These are phyloP conservation scores for Phlogophora meticulosa DNA, from an alignment of 2,888 invertebrate genomes.

Conservation along the genomic window DNA sequence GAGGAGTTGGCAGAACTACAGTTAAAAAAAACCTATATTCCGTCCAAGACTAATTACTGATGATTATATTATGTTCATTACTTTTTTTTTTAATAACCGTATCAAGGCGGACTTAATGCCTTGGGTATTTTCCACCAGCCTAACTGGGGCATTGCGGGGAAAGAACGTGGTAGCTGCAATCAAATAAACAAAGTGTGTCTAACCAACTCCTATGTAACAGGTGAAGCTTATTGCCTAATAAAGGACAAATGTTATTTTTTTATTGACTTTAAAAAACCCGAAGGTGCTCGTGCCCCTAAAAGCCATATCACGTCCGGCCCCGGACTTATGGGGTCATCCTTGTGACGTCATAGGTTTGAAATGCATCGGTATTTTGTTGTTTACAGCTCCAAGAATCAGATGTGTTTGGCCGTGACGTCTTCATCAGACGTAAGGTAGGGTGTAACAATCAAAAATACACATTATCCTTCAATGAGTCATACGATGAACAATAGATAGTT, in stretches of 20 bases:
- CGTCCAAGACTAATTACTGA: too few relatives aligned
- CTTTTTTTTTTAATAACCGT: too few relatives aligned
- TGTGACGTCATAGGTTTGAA: neutral
- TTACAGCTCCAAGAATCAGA: constrained; percentile 19
- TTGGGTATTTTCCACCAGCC: too few relatives aligned
- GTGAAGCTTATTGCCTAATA: too few relatives aligned
- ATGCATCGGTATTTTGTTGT: neutral
- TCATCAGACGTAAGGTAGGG: constrained; percentile 8
- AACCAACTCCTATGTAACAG: neutral
- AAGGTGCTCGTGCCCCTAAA: neutral
- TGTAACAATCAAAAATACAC: constrained; percentile 6
- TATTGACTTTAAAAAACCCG: neutral
- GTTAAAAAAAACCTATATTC: too few relatives aligned
- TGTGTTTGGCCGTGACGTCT: constrained; percentile 23
- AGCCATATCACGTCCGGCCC: neutral
- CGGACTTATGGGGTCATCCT: neutral
- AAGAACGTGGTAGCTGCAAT: too few relatives aligned
- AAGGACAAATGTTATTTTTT: neutral
- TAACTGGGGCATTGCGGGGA: too few relatives aligned
- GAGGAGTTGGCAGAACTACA: too few relatives aligned
- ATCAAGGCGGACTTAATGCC: too few relatives aligned
- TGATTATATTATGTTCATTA: too few relatives aligned
- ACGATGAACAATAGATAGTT: constrained; percentile 32
- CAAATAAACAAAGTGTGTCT: neutral
- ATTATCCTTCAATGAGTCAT: constrained; percentile 33